A percentile compares a stretch with the other conserved stretches of the same genome.
Evolutionary conservation across 2,797 vertebrate genomes (phyloP).

Genomic region (Cetoscarus ocellatus): DNA sequence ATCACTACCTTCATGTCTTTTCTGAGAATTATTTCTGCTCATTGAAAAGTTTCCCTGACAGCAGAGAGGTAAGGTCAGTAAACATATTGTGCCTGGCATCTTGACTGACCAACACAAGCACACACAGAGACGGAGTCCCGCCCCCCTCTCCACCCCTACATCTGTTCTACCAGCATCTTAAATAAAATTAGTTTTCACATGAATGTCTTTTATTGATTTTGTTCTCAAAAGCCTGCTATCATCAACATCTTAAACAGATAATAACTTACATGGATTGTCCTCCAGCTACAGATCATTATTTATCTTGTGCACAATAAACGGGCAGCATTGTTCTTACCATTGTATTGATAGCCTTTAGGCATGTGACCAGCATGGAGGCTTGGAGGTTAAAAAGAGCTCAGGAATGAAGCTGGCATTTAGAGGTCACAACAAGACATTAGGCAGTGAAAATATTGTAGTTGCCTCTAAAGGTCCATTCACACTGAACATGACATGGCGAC

Average conservation of each 20-base stretch:
- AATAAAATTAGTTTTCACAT: neutral
- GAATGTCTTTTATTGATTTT: conserved; percentile 12
- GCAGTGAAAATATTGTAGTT: too few species aligned
- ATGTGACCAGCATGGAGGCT: too few species aligned
- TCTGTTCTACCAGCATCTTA: conserved; percentile 1
- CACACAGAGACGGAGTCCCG: neutral
- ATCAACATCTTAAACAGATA: neutral
- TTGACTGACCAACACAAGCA: neutral
- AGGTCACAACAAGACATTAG: too few species aligned
- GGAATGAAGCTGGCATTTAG: too few species aligned
- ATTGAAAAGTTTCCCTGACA: neutral
- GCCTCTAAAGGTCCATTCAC: too few species aligned
- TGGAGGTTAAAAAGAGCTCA: too few species aligned
- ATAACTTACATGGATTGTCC: neutral
- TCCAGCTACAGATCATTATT: neutral
- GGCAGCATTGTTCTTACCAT: neutral
- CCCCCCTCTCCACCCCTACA: neutral
- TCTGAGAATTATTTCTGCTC: neutral
- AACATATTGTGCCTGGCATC: conserved; percentile 7
- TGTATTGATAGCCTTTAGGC: too few species aligned
- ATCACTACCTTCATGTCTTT: neutral
- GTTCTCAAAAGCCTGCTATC: neutral
- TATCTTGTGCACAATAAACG: neutral
- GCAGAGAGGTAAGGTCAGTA: neutral
- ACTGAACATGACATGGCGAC: too few species aligned